phyloP scores from a whole-genome alignment of 2,113 vertebrate species.

The Isurus oxyrinchus region DNA sequence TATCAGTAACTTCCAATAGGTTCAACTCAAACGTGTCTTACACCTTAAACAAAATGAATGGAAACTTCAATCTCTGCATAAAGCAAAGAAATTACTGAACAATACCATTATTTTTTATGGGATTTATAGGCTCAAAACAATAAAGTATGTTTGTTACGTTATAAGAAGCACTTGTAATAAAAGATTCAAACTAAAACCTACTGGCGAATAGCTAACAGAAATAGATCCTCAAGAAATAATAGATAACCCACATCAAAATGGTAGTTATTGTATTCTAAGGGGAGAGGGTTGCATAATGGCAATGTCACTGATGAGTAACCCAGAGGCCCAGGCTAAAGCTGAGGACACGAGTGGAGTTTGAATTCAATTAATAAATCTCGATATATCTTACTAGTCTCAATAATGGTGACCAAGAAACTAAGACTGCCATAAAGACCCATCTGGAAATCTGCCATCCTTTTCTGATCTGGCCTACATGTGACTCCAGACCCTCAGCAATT shows the following conservation, averaged over 20 bases:
- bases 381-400: too few relatives aligned
- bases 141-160: background rate
- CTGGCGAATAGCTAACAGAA: background rate
- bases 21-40: background rate
- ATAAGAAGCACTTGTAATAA: background rate
- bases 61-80: background rate
- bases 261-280: background rate
- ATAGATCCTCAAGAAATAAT: background rate
- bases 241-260: background rate
- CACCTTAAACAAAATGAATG: background rate
- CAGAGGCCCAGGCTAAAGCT: too few relatives aligned
- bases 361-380: too few relatives aligned
- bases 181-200: background rate
- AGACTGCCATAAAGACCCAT: too few relatives aligned
- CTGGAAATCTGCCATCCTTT: too few relatives aligned
- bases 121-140: background rate
- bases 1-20: background rate
- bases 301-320: too few relatives aligned
- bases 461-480: too few relatives aligned
- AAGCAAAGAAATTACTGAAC: background rate
- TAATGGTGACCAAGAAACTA: too few relatives aligned
- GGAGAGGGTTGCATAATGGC: too few relatives aligned
- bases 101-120: background rate
- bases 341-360: too few relatives aligned
- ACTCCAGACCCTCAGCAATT: too few relatives aligned